phyloP scores from a whole-genome alignment of 2,888 invertebrate genomes.

The Chymomyza procnemis region DNA sequence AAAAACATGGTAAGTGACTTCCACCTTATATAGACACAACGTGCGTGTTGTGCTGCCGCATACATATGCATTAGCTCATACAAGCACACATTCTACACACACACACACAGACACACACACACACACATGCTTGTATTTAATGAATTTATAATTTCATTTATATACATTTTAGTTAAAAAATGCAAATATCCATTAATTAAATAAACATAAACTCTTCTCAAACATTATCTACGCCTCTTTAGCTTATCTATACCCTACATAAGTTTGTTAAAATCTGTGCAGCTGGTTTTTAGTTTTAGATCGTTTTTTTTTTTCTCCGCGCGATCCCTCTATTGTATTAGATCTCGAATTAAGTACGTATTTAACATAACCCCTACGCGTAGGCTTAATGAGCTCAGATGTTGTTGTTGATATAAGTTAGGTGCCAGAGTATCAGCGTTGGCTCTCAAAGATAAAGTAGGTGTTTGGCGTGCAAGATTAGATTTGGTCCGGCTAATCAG shows the following conservation, averaged over 20 bases:
- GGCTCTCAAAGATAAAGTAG: constrained; percentile 34
- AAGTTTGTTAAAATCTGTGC: constrained; percentile 36
- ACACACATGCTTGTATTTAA: background rate
- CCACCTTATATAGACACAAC: background rate
- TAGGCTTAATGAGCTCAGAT: constrained; percentile 40
- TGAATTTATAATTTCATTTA: constrained; percentile 53
- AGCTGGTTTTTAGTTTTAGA: constrained; percentile 8
- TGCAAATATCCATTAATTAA: constrained; percentile 64
- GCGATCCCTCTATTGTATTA: background rate
- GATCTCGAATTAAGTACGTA: constrained; percentile 8
- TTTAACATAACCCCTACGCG: constrained; percentile 55
- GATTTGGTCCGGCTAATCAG: constrained; percentile 62
- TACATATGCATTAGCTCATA: background rate
- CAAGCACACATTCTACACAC: background rate
- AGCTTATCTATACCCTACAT: constrained; percentile 62
- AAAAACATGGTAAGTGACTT: background rate
- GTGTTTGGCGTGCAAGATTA: constrained; percentile 67
- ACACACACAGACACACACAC: background rate
- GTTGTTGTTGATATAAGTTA: constrained; percentile 10
- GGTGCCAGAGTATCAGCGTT: background rate
- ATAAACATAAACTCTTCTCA: constrained; percentile 57
- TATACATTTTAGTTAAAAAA: background rate
- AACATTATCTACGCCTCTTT: constrained; percentile 69
- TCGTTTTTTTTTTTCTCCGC: constrained; percentile 7
- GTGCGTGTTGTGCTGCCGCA: background rate